Conservation (phyloP, 2,888 invertebrate species). For the Athrips mouffetella region DNA sequence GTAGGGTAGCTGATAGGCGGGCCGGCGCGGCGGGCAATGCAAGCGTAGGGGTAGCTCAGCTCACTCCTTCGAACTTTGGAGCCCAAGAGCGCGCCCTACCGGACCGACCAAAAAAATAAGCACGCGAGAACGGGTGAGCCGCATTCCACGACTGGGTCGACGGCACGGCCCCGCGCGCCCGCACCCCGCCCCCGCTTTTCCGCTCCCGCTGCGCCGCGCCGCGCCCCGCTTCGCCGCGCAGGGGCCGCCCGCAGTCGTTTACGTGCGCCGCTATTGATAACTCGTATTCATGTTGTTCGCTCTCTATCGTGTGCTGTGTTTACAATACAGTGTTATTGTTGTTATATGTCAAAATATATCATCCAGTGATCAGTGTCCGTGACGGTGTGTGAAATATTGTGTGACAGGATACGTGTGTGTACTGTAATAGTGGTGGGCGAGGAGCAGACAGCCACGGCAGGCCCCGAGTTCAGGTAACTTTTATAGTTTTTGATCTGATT, state of each 20-base stretch:
- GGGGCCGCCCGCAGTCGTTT: slow-evolving; percentile 54
- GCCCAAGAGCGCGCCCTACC: slow-evolving; percentile 29
- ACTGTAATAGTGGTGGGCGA: slow-evolving; percentile 46
- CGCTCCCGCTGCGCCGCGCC: slow-evolving; percentile 21
- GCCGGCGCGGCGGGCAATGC: not conserved
- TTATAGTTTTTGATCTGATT: slow-evolving; percentile 63
- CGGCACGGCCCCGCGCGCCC: slow-evolving; percentile 53
- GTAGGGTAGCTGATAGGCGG: not conserved
- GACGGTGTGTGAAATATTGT: slow-evolving; percentile 42
- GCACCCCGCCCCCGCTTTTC: slow-evolving; percentile 24
- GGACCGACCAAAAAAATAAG: slow-evolving; percentile 57
- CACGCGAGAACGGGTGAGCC: slow-evolving; percentile 66
- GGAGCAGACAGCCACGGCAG: slow-evolving; percentile 62
- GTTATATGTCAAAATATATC: slow-evolving; percentile 45
- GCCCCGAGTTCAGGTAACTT: slow-evolving; percentile 71
- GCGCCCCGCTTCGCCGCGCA: slow-evolving; percentile 23
- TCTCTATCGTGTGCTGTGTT: slow-evolving; percentile 63
- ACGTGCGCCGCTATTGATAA: slow-evolving; percentile 61
- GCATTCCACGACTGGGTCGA: slow-evolving; percentile 73
- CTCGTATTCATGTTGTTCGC: slow-evolving; percentile 45
- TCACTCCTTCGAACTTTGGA: not conserved
- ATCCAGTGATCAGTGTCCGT: slow-evolving; percentile 53
- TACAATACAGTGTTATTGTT: slow-evolving; percentile 68
- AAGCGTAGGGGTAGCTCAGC: not conserved
- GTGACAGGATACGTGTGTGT: slow-evolving; percentile 32